phyloP scores from a whole-genome alignment of 2,797 vertebrate species.

The Eurystomus glaucurus region DNA sequence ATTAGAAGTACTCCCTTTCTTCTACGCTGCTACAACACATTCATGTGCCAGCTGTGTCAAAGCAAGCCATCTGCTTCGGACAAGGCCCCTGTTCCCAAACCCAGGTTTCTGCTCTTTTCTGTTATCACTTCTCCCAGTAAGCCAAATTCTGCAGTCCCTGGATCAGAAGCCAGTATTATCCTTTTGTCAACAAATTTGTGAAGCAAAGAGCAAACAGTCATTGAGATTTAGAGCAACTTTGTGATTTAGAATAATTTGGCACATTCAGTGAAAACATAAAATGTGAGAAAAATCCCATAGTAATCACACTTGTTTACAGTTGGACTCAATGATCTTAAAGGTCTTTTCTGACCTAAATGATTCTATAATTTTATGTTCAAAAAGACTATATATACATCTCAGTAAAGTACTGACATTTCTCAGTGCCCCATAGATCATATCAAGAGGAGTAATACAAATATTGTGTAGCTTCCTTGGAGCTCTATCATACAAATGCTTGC shows the following conservation, averaged over 20 bases:
- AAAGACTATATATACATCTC: background rate
- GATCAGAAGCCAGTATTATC: background rate
- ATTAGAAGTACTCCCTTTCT: slow-evolving; percentile 19
- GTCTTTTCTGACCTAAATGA: background rate
- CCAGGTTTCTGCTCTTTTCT: background rate
- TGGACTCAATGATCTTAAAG: background rate
- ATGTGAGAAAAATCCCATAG: background rate
- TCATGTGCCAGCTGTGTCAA: background rate
- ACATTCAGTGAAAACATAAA: background rate
- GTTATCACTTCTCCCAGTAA: background rate
- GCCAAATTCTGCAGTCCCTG: background rate
- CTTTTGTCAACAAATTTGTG: background rate
- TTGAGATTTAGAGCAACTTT: slow-evolving; percentile 3
- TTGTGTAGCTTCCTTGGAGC: background rate
- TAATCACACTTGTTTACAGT: background rate
- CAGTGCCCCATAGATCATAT: background rate
- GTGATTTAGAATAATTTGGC: background rate
- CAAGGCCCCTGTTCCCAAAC: background rate
- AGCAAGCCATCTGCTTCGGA: slow-evolving; percentile 16
- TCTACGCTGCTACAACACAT: background rate
- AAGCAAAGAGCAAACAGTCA: background rate
- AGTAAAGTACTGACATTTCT: background rate
- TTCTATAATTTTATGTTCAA: background rate
- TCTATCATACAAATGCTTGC: background rate
- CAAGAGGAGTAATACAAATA: background rate